These are phyloP conservation scores for Misgurnus mizolepis DNA, from an alignment of 2,113 vertebrate genomes.

Conservation along the genomic window DNA sequence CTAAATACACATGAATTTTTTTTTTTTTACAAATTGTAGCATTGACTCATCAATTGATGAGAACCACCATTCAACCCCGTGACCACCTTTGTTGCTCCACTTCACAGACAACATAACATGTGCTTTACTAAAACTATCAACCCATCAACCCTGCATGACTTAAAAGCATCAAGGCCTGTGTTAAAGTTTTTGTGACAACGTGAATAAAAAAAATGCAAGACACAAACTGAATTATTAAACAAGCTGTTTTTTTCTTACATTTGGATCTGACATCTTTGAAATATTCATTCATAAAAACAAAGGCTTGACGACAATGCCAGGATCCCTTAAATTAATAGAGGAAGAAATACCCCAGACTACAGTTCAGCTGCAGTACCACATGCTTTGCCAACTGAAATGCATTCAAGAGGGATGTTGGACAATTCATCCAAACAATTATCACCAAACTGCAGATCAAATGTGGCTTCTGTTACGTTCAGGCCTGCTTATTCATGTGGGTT, in stretches of 20 bases:
- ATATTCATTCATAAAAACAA: slow-evolving; percentile 22
- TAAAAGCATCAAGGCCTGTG: neutral
- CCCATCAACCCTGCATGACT: neutral
- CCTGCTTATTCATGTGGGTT: neutral
- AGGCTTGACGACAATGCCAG: neutral
- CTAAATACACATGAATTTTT: no score
- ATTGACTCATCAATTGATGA: no score
- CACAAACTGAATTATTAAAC: slow-evolving; percentile 35
- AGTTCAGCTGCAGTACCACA: slow-evolving; percentile 34
- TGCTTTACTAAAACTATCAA: neutral
- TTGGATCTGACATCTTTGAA: slow-evolving; percentile 26
- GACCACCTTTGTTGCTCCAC: no score
- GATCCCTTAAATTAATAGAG: slow-evolving; percentile 7
- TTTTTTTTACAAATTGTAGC: no score
- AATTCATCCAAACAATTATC: slow-evolving; percentile 22
- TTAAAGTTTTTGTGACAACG: slow-evolving; percentile 17
- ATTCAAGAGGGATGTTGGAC: slow-evolving; percentile 17
- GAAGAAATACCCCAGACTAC: neutral
- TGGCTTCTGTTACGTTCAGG: neutral
- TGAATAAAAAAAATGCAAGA: neutral
- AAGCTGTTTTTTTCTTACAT: slow-evolving; percentile 3
- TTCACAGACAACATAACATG: neutral
- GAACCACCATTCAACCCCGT: no score
- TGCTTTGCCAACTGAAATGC: slow-evolving; percentile 13
- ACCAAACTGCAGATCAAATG: slow-evolving; percentile 27